Evolutionary conservation across 2,797 vertebrate species (phyloP).

Genomic region (Poeciliopsis infans): DNA sequence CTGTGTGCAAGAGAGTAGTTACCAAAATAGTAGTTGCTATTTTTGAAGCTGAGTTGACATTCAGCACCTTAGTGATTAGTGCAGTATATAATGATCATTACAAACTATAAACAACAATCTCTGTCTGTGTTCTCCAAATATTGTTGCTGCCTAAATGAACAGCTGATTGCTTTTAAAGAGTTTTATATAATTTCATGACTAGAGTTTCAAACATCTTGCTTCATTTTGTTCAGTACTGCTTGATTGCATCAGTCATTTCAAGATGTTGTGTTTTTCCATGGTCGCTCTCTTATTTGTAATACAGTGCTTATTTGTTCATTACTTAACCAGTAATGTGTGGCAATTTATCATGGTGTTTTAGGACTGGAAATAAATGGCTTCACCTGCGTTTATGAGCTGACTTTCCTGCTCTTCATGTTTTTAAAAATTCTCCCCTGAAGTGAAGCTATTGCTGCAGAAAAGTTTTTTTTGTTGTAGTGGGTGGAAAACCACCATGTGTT

Average conservation of each 20-base stretch:
- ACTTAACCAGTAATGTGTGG: background rate
- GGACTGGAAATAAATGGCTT: background rate
- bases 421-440: background rate
- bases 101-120: background rate
- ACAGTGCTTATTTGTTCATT: background rate
- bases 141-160: background rate
- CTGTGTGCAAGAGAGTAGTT: background rate
- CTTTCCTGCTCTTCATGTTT: background rate
- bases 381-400: background rate
- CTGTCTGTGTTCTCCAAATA: background rate
- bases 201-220: background rate
- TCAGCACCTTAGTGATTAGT: background rate
- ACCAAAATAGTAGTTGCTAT: background rate
- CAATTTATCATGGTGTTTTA: background rate
- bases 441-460: background rate
- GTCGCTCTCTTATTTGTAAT: background rate
- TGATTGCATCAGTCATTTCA: background rate
- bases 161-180: background rate
- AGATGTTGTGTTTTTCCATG: background rate
- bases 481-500: slow-evolving; percentile 5
- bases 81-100: background rate
- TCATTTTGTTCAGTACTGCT: slow-evolving; percentile 1
- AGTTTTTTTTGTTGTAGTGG: background rate
- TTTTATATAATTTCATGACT: background rate
- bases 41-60: background rate